A percentile compares a stretch with the other conserved stretches of the same genome.
Conservation (phyloP, 2,113 vertebrate genomes). For the Chaetorhynchus papuensis region DNA sequence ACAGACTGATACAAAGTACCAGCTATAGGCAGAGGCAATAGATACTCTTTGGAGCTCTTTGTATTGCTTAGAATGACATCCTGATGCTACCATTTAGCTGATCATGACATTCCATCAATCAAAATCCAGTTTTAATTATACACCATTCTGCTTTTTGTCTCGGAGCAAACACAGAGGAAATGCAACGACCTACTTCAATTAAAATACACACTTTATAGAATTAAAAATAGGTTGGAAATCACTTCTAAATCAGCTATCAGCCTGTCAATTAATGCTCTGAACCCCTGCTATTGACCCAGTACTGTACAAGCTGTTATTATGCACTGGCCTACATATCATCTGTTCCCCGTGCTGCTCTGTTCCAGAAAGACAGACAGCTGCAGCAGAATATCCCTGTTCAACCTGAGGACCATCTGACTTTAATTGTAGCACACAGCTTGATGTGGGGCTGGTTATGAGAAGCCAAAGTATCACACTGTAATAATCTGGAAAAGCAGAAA, state of each 20-base stretch:
- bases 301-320: slow-evolving; percentile 76
- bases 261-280: slow-evolving; percentile 73
- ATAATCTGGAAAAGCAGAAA: slow-evolving; percentile 81
- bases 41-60: not conserved
- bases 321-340: slow-evolving; percentile 77
- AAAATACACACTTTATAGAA: slow-evolving; percentile 16
- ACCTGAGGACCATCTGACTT: slow-evolving; percentile 85
- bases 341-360: slow-evolving; percentile 68
- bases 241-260: slow-evolving; percentile 59
- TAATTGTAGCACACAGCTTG: slow-evolving; percentile 85
- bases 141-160: not conserved
- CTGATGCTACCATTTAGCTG: slow-evolving; percentile 6
- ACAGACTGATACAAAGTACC: not conserved
- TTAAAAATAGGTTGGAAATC: slow-evolving; percentile 49
- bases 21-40: not conserved
- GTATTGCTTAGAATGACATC: not conserved
- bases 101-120: slow-evolving; percentile 25
- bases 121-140: slow-evolving; percentile 43
- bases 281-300: slow-evolving; percentile 67
- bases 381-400: slow-evolving; percentile 77
- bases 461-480: slow-evolving; percentile 78
- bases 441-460: slow-evolving; percentile 76
- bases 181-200: not conserved
- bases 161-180: not conserved
- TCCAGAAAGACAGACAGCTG: slow-evolving; percentile 82